phyloP scores from a whole-genome alignment of 2,888 invertebrate genomes.

The Drosophila pseudotakahashii region DNA sequence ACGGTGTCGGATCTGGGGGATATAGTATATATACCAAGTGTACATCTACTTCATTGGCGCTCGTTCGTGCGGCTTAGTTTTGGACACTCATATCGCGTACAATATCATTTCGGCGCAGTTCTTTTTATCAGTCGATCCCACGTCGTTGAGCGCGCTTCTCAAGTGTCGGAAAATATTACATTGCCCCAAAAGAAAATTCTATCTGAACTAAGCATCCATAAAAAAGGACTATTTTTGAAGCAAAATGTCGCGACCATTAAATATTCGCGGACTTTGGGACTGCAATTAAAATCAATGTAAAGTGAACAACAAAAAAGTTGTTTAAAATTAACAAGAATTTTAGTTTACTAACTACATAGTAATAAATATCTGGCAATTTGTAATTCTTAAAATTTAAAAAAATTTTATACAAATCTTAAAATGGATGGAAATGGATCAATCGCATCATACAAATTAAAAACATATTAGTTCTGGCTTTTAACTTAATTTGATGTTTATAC shows the following conservation, averaged over 20 bases:
- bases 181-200: constrained; percentile 24
- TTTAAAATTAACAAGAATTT: neutral
- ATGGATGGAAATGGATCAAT: too few species aligned
- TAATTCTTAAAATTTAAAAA: too few species aligned
- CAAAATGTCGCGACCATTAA: constrained; percentile 18
- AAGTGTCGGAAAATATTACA: constrained; percentile 61
- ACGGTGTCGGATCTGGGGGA: constrained; percentile 39
- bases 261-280: constrained; percentile 7
- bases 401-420: too few species aligned
- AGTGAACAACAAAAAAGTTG: neutral
- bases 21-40: constrained; percentile 58
- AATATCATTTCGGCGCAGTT: constrained; percentile 73
- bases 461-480: too few species aligned
- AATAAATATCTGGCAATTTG: neutral
- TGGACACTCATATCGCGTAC: constrained; percentile 50
- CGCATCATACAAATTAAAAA: too few species aligned
- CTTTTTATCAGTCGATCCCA: constrained; percentile 75
- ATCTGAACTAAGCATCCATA: neutral
- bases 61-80: constrained; percentile 49
- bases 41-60: constrained; percentile 72
- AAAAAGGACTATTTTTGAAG: constrained; percentile 5
- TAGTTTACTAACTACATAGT: neutral
- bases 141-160: constrained; percentile 56
- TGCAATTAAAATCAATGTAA: constrained; percentile 28
- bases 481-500: too few species aligned